Conservation (phyloP, 2,888 invertebrate genomes). For the Tridacna gigas region DNA sequence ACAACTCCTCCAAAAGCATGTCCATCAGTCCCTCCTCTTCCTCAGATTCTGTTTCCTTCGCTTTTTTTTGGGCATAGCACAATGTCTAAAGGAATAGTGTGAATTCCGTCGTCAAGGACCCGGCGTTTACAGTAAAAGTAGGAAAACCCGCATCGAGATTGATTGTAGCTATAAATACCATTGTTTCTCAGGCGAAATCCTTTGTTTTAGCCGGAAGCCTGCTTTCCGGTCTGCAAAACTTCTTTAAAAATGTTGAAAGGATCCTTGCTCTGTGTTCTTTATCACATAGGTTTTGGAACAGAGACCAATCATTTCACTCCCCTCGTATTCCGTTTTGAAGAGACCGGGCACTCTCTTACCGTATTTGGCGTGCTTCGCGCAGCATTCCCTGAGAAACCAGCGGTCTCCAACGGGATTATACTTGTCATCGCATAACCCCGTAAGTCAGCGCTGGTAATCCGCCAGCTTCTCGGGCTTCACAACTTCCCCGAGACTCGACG, state of each 20-base stretch:
- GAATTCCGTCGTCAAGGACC: slow-evolving; percentile 39
- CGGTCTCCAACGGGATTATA: slow-evolving; percentile 37
- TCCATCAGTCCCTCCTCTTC: slow-evolving; percentile 18
- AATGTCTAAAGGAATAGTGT: slow-evolving; percentile 36
- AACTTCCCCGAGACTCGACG: slow-evolving; percentile 22
- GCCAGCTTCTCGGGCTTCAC: slow-evolving; percentile 31
- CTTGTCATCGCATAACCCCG: slow-evolving; percentile 41
- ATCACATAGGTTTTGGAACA: slow-evolving; percentile 60
- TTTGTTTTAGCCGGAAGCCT: slow-evolving; percentile 19
- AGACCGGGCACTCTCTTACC: slow-evolving; percentile 38
- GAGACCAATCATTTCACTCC: slow-evolving; percentile 36
- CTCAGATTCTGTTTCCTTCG: background rate
- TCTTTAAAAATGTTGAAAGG: slow-evolving; percentile 35
- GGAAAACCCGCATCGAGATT: slow-evolving; percentile 34
- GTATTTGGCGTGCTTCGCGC: slow-evolving; percentile 38
- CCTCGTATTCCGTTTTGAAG: slow-evolving; percentile 31
- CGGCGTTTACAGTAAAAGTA: slow-evolving; percentile 49
- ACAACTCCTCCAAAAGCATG: background rate
- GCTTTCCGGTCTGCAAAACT: slow-evolving; percentile 27
- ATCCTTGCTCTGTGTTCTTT: slow-evolving; percentile 20
- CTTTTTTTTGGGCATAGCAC: slow-evolving; percentile 35
- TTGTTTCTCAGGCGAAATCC: slow-evolving; percentile 44
- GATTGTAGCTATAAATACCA: slow-evolving; percentile 34
- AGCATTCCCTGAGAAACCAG: slow-evolving; percentile 47
- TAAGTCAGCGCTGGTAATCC: slow-evolving; percentile 36